phyloP scores from a whole-genome alignment of 2,113 vertebrate species.

The Lophius piscatorius region DNA sequence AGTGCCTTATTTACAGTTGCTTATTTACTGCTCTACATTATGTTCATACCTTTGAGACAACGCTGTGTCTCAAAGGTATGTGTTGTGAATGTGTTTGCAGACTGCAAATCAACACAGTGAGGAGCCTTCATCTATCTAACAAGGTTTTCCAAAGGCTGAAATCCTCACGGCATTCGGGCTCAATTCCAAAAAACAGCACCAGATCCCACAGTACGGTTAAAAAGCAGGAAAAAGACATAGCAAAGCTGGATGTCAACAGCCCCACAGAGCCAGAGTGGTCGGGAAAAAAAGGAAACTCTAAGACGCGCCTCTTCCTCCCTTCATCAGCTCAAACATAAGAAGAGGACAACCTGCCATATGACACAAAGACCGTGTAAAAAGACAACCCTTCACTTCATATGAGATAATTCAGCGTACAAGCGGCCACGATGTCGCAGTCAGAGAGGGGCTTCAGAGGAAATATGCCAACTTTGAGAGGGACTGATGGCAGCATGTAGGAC shows the following conservation, averaged over 20 bases:
- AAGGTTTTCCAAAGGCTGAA: conserved; percentile 32
- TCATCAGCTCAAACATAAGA: conserved; percentile 6
- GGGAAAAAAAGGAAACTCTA: neutral
- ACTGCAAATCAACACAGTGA: conserved; percentile 19
- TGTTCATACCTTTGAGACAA: conserved; percentile 33
- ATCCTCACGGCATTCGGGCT: conserved; percentile 5
- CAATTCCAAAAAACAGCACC: neutral
- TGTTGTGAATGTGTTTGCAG: conserved; percentile 4
- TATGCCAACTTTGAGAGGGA: neutral
- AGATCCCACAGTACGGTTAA: neutral
- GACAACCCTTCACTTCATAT: conserved; percentile 8
- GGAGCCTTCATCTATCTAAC: conserved; percentile 28
- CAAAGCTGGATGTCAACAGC: neutral
- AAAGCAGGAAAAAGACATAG: neutral
- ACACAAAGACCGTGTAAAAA: conserved; percentile 1
- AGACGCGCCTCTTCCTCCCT: neutral
- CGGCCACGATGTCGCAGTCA: conserved; percentile 15
- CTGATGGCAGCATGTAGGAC: conserved; percentile 1
- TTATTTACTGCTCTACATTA: too few relatives aligned
- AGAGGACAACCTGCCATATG: conserved; percentile 16
- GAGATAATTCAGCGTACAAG: neutral
- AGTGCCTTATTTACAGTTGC: conserved; percentile 19
- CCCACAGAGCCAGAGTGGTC: neutral
- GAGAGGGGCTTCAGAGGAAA: neutral
- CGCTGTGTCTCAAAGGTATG: conserved; percentile 2